Percentiles rank a stretch among this genome's conserved stretches.
Conservation (phyloP, 1,140 invertebrate genomes). For the Caenorhabditis latens region DNA sequence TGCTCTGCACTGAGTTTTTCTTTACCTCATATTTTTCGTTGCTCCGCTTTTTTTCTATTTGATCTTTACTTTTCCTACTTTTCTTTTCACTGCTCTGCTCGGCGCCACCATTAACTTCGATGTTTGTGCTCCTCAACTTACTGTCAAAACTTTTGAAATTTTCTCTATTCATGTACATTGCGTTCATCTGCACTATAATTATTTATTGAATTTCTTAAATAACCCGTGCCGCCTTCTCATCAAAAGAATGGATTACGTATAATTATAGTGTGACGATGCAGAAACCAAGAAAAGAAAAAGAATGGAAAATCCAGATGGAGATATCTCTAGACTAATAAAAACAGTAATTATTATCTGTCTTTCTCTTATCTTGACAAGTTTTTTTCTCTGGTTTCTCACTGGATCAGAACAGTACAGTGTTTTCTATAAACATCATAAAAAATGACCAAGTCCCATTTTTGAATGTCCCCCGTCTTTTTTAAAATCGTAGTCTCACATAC, state of each 20-base stretch:
- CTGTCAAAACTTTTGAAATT: slow-evolving; percentile 1
- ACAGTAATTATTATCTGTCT: slow-evolving; percentile 18
- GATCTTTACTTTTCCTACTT: not conserved
- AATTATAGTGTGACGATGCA: not conserved
- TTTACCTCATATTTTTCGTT: slow-evolving; percentile 33
- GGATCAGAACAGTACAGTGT: not conserved
- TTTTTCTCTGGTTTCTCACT: not conserved
- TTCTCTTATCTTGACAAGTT: slow-evolving; percentile 5
- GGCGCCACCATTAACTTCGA: not conserved
- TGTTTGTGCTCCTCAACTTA: slow-evolving; percentile 15
- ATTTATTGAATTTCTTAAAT: not conserved
- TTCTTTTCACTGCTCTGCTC: not conserved
- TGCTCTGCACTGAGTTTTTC: slow-evolving; percentile 26
- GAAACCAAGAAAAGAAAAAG: not conserved
- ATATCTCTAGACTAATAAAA: slow-evolving; percentile 19
- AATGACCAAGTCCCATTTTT: not conserved
- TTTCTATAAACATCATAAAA: not conserved
- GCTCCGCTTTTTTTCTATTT: not conserved
- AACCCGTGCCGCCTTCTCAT: not conserved
- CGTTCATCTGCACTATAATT: not conserved
- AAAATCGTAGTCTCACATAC: slow-evolving; percentile 14
- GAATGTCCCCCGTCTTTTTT: not conserved
- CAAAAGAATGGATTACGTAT: not conserved
- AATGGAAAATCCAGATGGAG: not conserved
- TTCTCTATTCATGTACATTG: not conserved